Percentiles rank a stretch among this genome's conserved stretches.
Conservation (phyloP, 2,888 invertebrate species). For the Volucella zonaria region DNA sequence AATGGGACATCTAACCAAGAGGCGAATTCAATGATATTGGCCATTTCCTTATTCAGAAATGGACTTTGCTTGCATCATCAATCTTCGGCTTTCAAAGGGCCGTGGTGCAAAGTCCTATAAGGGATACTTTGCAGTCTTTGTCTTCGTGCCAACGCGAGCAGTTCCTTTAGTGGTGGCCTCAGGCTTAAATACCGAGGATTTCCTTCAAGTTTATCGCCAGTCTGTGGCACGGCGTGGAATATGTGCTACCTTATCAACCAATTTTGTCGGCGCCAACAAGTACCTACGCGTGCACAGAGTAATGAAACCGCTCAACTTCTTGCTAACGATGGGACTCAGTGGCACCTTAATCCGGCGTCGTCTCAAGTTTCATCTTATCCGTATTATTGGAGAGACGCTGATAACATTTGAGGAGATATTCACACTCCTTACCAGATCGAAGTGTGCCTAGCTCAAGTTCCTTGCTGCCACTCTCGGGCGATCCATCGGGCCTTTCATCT, state of each 20-base stretch:
- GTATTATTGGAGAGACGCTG: not conserved
- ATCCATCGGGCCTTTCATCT: conserved; percentile 67
- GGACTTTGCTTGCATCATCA: no score
- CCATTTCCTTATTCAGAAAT: conserved; percentile 22
- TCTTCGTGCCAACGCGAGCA: conserved; percentile 59
- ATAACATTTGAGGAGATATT: not conserved
- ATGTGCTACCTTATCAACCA: conserved; percentile 73
- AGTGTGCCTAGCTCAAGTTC: conserved; percentile 71
- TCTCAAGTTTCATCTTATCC: conserved; percentile 21
- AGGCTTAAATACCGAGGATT: conserved; percentile 70
- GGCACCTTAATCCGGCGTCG: conserved; percentile 76
- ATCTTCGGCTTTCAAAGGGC: conserved; percentile 48
- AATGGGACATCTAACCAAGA: conserved; percentile 53
- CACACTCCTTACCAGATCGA: conserved; percentile 69
- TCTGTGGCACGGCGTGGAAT: not conserved
- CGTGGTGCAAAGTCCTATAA: conserved; percentile 68
- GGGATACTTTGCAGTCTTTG: no score
- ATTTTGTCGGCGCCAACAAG: conserved; percentile 76
- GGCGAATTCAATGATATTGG: conserved; percentile 11
- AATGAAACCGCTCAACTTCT: not conserved
- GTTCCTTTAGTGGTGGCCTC: conserved; percentile 54
- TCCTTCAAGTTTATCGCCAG: conserved; percentile 71
- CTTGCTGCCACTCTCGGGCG: conserved; percentile 55
- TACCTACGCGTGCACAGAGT: not conserved
- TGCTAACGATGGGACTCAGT: conserved; percentile 57